Conservation (phyloP, 37 sponge, comb jelly and placozoan species). For the Oscarella lobularis region DNA sequence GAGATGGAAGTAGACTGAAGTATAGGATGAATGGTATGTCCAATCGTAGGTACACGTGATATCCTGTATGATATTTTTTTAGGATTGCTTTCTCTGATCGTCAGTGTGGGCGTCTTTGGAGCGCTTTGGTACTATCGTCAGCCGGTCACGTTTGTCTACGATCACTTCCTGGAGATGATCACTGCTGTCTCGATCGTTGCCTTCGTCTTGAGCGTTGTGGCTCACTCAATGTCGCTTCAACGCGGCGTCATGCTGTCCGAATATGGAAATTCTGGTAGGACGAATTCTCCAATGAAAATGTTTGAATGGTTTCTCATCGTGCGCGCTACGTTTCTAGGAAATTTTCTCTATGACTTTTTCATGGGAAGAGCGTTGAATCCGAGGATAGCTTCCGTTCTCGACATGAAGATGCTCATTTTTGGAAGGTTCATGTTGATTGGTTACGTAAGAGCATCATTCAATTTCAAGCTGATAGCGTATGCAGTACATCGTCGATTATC, state of each 20-base stretch:
- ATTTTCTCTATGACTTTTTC: slow-evolving; percentile 80
- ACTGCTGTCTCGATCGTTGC: slow-evolving; percentile 44
- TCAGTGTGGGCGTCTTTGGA: slow-evolving; percentile 48
- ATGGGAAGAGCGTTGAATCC: slow-evolving; percentile 92
- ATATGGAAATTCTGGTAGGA: slow-evolving; percentile 65
- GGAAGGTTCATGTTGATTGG: slow-evolving; percentile 84
- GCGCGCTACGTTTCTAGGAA: too few species aligned
- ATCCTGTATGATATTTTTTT: too few species aligned
- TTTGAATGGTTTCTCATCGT: too few species aligned
- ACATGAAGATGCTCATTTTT: slow-evolving; percentile 79
- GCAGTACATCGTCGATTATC: too few species aligned
- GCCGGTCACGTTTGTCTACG: slow-evolving; percentile 24
- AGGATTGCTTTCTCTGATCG: slow-evolving; percentile 31
- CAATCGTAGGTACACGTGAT: too few species aligned
- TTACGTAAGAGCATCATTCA: slow-evolving; percentile 47
- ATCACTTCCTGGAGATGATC: slow-evolving; percentile 51
- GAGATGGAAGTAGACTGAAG: not conserved
- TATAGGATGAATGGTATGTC: not conserved
- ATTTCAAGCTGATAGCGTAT: not conserved
- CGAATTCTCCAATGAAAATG: too few species aligned
- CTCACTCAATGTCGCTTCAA: slow-evolving; percentile 49
- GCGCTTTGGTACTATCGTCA: slow-evolving; percentile 16
- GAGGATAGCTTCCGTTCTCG: slow-evolving; percentile 41
- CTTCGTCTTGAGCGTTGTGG: slow-evolving; percentile 33
- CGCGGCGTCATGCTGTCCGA: slow-evolving; percentile 34